Conservation (phyloP, 2,797 vertebrate species). For the Dipus sagitta region DNA sequence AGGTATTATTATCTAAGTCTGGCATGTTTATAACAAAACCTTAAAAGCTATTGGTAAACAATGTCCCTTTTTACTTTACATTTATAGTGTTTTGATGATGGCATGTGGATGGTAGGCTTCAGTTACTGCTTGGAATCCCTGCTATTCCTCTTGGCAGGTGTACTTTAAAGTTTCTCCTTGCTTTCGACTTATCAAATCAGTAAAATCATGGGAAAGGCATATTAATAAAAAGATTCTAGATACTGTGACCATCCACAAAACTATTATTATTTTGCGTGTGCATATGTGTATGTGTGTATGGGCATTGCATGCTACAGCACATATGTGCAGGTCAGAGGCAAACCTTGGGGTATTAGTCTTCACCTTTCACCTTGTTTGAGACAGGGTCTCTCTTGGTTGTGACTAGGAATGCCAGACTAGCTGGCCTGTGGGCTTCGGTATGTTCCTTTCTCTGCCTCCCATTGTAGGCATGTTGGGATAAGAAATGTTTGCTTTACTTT, state of each 20-base stretch:
- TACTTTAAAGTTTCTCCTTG: constrained; percentile 15
- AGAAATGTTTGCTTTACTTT: too few species aligned
- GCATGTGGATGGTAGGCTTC: background rate
- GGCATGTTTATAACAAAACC: background rate
- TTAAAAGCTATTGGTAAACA: background rate
- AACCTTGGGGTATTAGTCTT: too few species aligned
- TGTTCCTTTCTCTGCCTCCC: too few species aligned
- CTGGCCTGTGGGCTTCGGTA: too few species aligned
- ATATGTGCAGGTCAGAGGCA: too few species aligned
- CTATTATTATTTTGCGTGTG: background rate
- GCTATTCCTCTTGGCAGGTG: background rate
- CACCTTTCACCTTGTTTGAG: too few species aligned
- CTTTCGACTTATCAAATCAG: background rate
- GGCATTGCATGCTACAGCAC: too few species aligned
- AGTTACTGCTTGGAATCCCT: background rate
- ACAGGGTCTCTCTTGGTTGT: too few species aligned
- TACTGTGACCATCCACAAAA: background rate
- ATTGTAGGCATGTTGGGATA: too few species aligned
- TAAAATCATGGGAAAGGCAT: background rate
- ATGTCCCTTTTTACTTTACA: background rate
- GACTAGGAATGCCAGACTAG: too few species aligned
- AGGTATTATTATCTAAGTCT: background rate
- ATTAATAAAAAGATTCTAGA: constrained; percentile 13
- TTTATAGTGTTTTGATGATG: background rate
- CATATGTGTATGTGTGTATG: too few species aligned